Evolutionary conservation across 2,113 vertebrate genomes (phyloP).

Genomic region (Nothocercus julius): DNA sequence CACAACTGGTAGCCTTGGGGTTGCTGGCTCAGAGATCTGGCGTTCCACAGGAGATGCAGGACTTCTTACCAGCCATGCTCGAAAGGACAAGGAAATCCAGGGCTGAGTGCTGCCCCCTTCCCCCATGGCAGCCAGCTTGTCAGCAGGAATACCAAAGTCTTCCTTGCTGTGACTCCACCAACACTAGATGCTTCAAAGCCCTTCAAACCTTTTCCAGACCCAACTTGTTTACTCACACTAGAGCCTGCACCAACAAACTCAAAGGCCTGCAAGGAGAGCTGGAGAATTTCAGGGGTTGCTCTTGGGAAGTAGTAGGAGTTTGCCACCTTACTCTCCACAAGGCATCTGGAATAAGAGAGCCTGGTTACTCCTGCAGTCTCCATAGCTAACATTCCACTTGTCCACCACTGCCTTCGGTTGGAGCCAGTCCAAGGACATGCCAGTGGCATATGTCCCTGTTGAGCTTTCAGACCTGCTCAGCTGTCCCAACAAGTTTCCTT

Average conservation of each 20-base stretch:
- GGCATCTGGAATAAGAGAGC: slow-evolving; percentile 49
- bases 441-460: not conserved
- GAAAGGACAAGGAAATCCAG: not conserved
- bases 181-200: not conserved
- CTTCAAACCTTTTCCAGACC: not conserved
- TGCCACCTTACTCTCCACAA: slow-evolving; percentile 68
- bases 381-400: not conserved
- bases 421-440: not conserved
- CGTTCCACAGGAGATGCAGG: too few relatives aligned
- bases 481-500: not conserved
- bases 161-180: not conserved
- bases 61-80: not conserved
- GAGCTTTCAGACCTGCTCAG: not conserved
- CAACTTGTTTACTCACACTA: not conserved
- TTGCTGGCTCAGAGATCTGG: too few relatives aligned
- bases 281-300: slow-evolving; percentile 60
- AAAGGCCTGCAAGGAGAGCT: slow-evolving; percentile 77
- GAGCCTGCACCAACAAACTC: slow-evolving; percentile 35
- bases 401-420: not conserved
- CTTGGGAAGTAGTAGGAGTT: slow-evolving; percentile 75
- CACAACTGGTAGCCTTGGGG: too few relatives aligned
- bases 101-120: too few relatives aligned
- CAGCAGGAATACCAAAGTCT: not conserved
- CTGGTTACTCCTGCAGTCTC: not conserved
- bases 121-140: too few relatives aligned